Base-by-base conservation (phyloP, 2,113 vertebrate species). In the Scolopax mira region DNA sequence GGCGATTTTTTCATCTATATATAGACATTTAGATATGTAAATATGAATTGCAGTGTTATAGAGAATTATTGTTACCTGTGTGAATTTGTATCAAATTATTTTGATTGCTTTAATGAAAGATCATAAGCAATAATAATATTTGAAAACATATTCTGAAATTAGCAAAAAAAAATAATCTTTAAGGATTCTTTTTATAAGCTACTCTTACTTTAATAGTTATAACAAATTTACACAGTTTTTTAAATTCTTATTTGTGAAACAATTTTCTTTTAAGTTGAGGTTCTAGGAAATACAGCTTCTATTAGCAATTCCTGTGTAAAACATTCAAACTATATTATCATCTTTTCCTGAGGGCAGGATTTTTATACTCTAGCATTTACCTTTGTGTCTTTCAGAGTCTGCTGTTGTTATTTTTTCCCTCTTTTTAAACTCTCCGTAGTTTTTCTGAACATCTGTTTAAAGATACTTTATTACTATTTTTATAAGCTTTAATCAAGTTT, bases 381-480 rank as follows among this genome's bases (percentile, higher is more conserved):
- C 72, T 79, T 46, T 66, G 23, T 85, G 61, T 54, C 39, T 88
- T 61, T 77, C 42, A 75, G 44, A 35, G 8, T 18, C 15, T 37
- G 16, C 9, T 70, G 48, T 17, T 31, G 3, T 4, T 30, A 1
- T 0, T 33, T 4, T 30, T 28, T 8, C 27, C 14, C 4, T 23
- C 27, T 3, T 30, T 79, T 88, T 64, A 58, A 57, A 41, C 39
- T 92, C 64, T 58, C 44, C 4, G 25, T 15, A 51, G 55, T 1
- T 78, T 85, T 91, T 81, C 37, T 79, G 69, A 81, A 74, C 61
- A 88, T 83, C 49, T 93, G 28, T 73, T 88, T 89, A 70, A 48
- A 86, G 18, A 52, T 58, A 11, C 37, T 94, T 92, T 67, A 79
- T 81, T 64, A 46, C 5, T 30, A n/a, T 62, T 92, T 93, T 86